phyloP scores from a whole-genome alignment of 2,797 vertebrate species.

The Sandelia bainsii region DNA sequence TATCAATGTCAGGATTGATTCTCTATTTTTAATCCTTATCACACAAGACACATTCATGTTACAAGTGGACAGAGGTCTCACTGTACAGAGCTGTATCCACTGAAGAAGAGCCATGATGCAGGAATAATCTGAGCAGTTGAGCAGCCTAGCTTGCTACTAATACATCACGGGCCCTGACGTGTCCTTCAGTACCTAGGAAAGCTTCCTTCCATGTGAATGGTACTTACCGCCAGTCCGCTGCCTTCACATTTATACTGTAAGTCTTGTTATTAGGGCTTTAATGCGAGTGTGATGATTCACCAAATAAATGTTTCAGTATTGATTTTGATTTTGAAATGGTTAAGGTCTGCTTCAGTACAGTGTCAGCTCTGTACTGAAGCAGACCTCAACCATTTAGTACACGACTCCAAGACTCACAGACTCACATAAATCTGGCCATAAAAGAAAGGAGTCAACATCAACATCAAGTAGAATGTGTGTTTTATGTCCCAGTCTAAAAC shows the following conservation, averaged over 20 bases:
- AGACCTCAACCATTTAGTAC: neutral
- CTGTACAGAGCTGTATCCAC: constrained; percentile 26
- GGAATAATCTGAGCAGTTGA: constrained; percentile 56
- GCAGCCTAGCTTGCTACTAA: constrained; percentile 32
- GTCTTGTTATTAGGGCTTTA: constrained; percentile 10
- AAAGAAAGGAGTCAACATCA: neutral
- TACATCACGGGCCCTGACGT: constrained; percentile 55
- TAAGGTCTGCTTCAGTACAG: neutral
- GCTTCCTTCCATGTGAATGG: constrained; percentile 17
- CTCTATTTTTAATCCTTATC: constrained; percentile 30
- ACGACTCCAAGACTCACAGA: neutral
- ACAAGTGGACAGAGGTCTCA: constrained; percentile 1
- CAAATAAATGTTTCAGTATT: neutral
- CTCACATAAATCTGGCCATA: too few relatives aligned
- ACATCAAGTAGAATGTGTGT: neutral
- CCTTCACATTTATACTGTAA: constrained; percentile 2
- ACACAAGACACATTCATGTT: constrained; percentile 19
- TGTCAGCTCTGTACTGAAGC: too few relatives aligned
- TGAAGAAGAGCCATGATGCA: constrained; percentile 40
- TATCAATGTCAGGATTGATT: constrained; percentile 25
- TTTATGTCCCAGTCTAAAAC: constrained; percentile 8
- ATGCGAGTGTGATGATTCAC: neutral
- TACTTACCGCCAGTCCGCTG: constrained; percentile 1
- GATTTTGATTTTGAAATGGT: constrained; percentile 2
- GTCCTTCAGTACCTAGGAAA: constrained; percentile 51